Conservation (phyloP, 30 jellyfish, hydroid and myxozoan genomes). For the Hydractinia echinata region DNA sequence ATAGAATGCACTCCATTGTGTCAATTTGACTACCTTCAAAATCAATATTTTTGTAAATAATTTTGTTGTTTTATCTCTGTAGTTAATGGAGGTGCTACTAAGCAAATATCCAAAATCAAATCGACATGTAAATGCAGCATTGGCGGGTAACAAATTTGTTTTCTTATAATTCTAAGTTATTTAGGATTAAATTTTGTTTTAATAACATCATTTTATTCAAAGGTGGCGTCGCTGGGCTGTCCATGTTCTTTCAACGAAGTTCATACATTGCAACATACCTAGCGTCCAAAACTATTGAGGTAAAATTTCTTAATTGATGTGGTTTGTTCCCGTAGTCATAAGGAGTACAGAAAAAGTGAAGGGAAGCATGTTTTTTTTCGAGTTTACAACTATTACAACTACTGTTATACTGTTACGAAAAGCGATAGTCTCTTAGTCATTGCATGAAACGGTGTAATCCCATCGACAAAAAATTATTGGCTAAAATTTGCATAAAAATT, state of each 20-base stretch:
- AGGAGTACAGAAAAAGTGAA: neutral
- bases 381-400: too few species aligned
- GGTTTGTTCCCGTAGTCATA: neutral
- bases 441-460: too few species aligned
- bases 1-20: too few species aligned
- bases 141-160: neutral
- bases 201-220: neutral
- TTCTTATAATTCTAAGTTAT: neutral
- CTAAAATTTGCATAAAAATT: too few species aligned
- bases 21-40: too few species aligned
- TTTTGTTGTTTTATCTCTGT: neutral
- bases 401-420: too few species aligned
- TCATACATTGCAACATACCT: constrained; percentile 56
- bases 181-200: neutral
- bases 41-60: neutral
- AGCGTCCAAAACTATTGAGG: constrained; percentile 66
- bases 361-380: too few species aligned
- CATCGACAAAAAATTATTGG: too few species aligned
- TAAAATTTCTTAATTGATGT: neutral
- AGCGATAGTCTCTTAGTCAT: too few species aligned
- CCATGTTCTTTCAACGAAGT: constrained; percentile 63
- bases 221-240: constrained; percentile 81
- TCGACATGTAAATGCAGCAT: neutral
- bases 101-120: neutral
- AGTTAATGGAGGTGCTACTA: neutral